Evolutionary conservation across 2,888 invertebrate species (phyloP).

Genomic region (Maniola hyperantus): DNA sequence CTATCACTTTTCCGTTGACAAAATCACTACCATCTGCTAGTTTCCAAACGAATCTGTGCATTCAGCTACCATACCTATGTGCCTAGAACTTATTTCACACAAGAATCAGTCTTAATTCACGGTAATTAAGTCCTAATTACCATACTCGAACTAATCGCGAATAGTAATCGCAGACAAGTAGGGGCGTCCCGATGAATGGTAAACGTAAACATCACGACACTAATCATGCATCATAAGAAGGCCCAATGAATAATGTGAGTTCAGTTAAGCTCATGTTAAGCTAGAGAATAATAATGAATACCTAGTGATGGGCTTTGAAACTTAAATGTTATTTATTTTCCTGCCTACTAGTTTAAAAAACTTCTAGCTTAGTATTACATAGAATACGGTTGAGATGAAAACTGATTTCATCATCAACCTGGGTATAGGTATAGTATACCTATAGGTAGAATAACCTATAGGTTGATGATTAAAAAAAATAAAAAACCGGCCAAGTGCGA

Average conservation of each 20-base stretch:
- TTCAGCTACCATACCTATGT: background rate
- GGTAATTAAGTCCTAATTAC: conserved; percentile 41
- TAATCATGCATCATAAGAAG: conserved; percentile 69
- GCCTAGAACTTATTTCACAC: conserved; percentile 7
- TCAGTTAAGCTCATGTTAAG: conserved; percentile 33
- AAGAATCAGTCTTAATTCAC: conserved; percentile 30
- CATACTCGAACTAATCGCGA: conserved; percentile 45
- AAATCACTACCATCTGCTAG: conserved; percentile 5
- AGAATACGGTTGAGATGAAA: too few species aligned
- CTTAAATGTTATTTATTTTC: background rate
- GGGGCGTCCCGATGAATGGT: conserved; percentile 58
- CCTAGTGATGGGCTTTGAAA: background rate
- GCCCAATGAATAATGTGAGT: conserved; percentile 55
- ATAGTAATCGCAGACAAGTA: conserved; percentile 50
- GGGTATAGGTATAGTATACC: too few species aligned
- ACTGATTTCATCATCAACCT: too few species aligned
- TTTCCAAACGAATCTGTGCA: conserved; percentile 2
- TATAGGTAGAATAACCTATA: too few species aligned
- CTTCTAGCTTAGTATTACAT: too few species aligned
- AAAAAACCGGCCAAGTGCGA: too few species aligned
- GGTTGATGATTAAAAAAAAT: too few species aligned
- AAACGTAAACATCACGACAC: conserved; percentile 62
- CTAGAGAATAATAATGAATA: conserved; percentile 46
- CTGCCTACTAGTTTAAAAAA: too few species aligned
- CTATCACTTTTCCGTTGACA: background rate